Conservation (phyloP, 2,113 vertebrate species). For the Chaetops frenatus region DNA sequence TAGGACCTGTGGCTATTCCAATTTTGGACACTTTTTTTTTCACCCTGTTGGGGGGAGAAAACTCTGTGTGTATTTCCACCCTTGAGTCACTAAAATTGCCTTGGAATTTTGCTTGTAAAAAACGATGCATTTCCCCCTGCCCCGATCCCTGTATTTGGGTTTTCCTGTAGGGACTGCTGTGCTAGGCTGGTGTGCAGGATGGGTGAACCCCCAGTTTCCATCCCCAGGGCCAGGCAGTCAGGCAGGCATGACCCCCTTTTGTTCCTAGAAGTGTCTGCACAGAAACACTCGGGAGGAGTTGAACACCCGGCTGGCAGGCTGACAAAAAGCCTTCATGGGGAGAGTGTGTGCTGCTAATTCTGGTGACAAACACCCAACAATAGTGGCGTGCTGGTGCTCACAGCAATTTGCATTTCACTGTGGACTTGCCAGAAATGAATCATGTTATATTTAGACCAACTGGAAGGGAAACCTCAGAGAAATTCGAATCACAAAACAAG, state of each 20-base stretch:
- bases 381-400: slow-evolving; percentile 23
- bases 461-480: slow-evolving; percentile 13
- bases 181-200: not conserved
- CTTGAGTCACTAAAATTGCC: not conserved
- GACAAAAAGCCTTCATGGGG: slow-evolving; percentile 24
- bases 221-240: not conserved
- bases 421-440: slow-evolving; percentile 25
- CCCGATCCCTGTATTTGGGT: accelerated
- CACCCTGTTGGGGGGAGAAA: accelerated
- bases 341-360: slow-evolving; percentile 41
- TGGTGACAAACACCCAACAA: slow-evolving; percentile 47
- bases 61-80: not conserved
- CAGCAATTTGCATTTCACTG: slow-evolving; percentile 25
- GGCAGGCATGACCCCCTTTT: not conserved
- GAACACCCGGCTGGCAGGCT: not conserved
- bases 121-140: accelerated
- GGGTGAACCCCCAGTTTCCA: not conserved
- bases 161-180: not conserved
- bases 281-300: slow-evolving; percentile 6
- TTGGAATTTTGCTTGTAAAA: not conserved
- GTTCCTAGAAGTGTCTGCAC: not conserved
- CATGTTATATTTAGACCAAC: slow-evolving; percentile 26
- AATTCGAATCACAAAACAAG: not conserved
- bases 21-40: not conserved
- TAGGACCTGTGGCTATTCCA: not conserved